phyloP scores from a whole-genome alignment of 2,888 invertebrate genomes.

The Spilosoma lubricipeda region DNA sequence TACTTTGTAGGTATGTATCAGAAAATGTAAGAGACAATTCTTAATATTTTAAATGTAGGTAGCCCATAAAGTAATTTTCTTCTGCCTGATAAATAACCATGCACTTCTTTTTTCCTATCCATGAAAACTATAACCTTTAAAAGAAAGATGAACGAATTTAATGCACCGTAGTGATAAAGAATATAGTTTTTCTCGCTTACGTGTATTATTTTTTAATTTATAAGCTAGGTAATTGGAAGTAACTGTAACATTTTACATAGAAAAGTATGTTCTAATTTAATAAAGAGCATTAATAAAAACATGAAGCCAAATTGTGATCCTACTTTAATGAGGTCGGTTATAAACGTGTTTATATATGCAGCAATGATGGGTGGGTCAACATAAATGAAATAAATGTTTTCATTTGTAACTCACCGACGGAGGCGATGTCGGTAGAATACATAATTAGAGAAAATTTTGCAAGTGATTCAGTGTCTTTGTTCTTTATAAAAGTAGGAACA shows the following conservation, averaged over 20 bases:
- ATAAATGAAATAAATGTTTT: slow-evolving; percentile 23
- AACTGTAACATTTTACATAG: not conserved
- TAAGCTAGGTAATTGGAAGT: not conserved
- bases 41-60: not conserved
- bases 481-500: slow-evolving; percentile 22
- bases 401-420: slow-evolving; percentile 25
- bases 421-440: slow-evolving; percentile 47
- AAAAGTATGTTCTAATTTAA: not conserved
- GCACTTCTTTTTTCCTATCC: too few relatives aligned
- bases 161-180: not conserved
- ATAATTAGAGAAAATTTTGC: slow-evolving; percentile 58
- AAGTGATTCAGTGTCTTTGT: slow-evolving; percentile 44
- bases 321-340: not conserved
- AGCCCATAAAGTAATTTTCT: too few relatives aligned
- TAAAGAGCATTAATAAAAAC: not conserved
- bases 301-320: not conserved
- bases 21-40: not conserved
- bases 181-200: not conserved
- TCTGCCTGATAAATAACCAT: too few relatives aligned
- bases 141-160: not conserved
- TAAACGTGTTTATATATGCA: slow-evolving; percentile 14
- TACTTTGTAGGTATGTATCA: not conserved
- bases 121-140: not conserved
- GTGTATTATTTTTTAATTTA: not conserved
- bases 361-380: slow-evolving; percentile 19